Conservation (phyloP, 2,888 invertebrate species). For the Mechanitis mazaeus region DNA sequence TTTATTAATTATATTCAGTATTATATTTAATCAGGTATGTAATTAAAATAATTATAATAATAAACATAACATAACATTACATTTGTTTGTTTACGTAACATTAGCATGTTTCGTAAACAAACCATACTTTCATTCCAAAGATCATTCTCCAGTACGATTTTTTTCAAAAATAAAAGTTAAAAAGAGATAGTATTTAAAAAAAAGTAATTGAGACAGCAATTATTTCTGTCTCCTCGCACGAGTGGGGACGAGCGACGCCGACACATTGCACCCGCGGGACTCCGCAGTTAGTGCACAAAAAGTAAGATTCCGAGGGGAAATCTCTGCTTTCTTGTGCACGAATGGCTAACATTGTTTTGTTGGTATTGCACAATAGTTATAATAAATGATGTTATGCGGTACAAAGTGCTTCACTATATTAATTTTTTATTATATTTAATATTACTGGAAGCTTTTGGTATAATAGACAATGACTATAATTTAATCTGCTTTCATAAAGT, state of each 20-base stretch:
- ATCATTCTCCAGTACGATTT: no score
- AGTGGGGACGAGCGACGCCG: slow-evolving; percentile 43
- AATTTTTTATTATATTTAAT: no score
- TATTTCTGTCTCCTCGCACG: slow-evolving; percentile 75
- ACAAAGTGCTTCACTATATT: not conserved
- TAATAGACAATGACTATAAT: no score
- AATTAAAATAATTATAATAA: no score
- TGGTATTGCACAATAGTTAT: not conserved
- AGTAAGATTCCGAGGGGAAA: slow-evolving; percentile 55
- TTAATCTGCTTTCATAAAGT: no score
- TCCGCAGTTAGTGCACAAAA: slow-evolving; percentile 39
- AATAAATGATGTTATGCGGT: slow-evolving; percentile 2
- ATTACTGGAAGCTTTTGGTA: no score
- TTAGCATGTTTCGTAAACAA: no score
- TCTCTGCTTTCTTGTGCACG: slow-evolving; percentile 33
- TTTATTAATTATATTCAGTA: no score
- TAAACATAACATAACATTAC: no score
- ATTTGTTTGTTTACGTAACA: no score
- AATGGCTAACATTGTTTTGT: slow-evolving; percentile 2
- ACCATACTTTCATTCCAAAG: no score
- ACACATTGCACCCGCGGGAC: slow-evolving; percentile 73
- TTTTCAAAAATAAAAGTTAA: not conserved
- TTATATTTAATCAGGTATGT: no score
- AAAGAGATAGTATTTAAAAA: slow-evolving; percentile 27
- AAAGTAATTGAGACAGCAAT: slow-evolving; percentile 67